Percentiles rank a stretch among this genome's conserved stretches.
These are phyloP conservation scores for Philonicus albiceps DNA, from an alignment of 2,888 invertebrate genomes.

Conservation along the genomic window DNA sequence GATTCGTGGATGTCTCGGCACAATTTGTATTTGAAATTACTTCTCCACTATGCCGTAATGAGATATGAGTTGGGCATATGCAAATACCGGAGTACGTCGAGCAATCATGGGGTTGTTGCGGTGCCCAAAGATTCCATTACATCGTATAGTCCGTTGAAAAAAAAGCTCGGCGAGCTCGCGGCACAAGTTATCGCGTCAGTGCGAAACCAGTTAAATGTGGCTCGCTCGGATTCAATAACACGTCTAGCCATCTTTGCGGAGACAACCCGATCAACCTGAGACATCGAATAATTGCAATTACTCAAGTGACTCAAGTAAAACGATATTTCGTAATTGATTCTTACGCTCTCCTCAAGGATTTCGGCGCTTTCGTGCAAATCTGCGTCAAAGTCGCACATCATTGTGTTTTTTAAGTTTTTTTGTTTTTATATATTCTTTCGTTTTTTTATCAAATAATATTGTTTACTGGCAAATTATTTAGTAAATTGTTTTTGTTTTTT, in stretches of 20 bases:
- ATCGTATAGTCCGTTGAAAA: neutral
- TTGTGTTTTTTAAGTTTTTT: neutral
- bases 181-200: neutral
- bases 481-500: neutral
- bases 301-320: conserved; percentile 6
- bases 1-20: neutral
- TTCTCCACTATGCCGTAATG: neutral
- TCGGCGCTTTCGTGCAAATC: neutral
- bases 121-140: conserved; percentile 19
- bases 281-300: neutral
- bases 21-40: conserved; percentile 6
- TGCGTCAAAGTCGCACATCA: neutral
- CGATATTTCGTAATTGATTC: conserved; percentile 11
- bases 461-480: neutral
- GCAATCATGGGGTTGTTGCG: conserved; percentile 22
- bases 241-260: neutral
- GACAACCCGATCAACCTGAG: conserved; percentile 2
- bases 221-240: neutral
- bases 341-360: neutral
- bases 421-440: no score
- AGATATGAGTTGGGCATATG: neutral
- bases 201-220: conserved; percentile 21
- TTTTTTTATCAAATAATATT: neutral
- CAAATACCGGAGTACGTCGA: neutral
- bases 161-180: neutral